These are phyloP conservation scores for Euzetes globulus DNA, from an alignment of 2,888 invertebrate genomes.

Conservation along the genomic window DNA sequence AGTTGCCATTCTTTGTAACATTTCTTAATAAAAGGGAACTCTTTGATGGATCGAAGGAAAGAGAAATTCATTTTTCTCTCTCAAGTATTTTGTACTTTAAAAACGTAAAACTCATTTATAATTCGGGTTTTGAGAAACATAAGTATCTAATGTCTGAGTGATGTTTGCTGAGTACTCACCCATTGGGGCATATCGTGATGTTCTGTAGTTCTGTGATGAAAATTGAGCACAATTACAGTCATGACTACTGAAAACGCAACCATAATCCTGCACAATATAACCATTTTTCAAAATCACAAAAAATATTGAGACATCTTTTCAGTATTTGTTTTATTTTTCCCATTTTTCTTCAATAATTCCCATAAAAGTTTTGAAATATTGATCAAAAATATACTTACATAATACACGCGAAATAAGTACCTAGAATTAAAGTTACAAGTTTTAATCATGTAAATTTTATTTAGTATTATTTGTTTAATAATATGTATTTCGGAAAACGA, in stretches of 20 bases:
- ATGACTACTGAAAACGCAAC: slow-evolving; percentile 96
- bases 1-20: too few relatives aligned
- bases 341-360: background rate
- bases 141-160: too few relatives aligned
- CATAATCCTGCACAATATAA: slow-evolving; percentile 63
- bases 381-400: background rate
- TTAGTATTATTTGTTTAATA: too few relatives aligned
- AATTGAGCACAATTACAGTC: slow-evolving; percentile 94
- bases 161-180: slow-evolving; percentile 57
- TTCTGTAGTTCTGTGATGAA: slow-evolving; percentile 93
- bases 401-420: slow-evolving; percentile 15
- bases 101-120: background rate
- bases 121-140: background rate
- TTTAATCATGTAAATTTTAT: background rate
- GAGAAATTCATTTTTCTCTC: too few relatives aligned
- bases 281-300: background rate
- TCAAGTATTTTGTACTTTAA: too few relatives aligned
- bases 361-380: background rate
- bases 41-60: too few relatives aligned
- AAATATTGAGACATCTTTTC: background rate
- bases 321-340: background rate
- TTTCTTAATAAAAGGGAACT: too few relatives aligned
- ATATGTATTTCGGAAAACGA: too few relatives aligned
- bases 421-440: background rate
- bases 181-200: slow-evolving; percentile 88